Evolutionary conservation across 1,140 invertebrate genomes (phyloP), one percentile per base, ranked within the genome.

Genomic region (Anastatus disparis): DNA sequence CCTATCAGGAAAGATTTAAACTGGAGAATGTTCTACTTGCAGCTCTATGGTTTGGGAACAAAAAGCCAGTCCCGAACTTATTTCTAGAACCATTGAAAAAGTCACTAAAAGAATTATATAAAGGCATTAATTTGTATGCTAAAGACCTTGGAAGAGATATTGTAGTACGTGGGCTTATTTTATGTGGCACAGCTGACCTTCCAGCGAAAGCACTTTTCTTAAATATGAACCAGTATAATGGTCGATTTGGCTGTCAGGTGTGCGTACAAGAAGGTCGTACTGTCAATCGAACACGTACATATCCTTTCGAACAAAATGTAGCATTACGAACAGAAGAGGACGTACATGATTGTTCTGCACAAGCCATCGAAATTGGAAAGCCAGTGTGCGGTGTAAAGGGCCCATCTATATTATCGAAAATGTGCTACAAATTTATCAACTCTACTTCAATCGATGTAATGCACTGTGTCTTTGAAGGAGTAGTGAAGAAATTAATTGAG

Each of bases 1-100:
- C 74, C 0, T 72, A 56, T 35, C 40, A 42, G 17, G 40, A 70
- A 61, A 53, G 74, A 55, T 72, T 42, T 7, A 75, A 50, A 61
- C 24, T 70, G 7, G 70, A 75, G 44, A 75, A 61, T 44, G 24
- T 62, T 27, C 15, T 46, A 13, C 17, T 74, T 15, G 10, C 61
- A 2, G 27, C 48, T 12, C 17, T 70, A 7, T 70, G 56, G 72
- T 74, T 74, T 46, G 44, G 27, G 20, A 20, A 40, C 6, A 29
- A 72, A 35, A 74, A 74, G 62, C 73, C 73, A 22, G 3, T 31
- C 48, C 40, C 40, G 15, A 44, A 44, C 15, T 44, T 44, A 15
- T 44, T 44, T 44, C 15, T n/a, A 27, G 17, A 27, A 3, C 59
- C 40, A n/a, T n/a, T 62, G 7, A 46, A 17, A 20, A 17, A 62